These are phyloP conservation scores for Struthio camelus DNA, from an alignment of 2,113 vertebrate genomes.

Conservation along the genomic window DNA sequence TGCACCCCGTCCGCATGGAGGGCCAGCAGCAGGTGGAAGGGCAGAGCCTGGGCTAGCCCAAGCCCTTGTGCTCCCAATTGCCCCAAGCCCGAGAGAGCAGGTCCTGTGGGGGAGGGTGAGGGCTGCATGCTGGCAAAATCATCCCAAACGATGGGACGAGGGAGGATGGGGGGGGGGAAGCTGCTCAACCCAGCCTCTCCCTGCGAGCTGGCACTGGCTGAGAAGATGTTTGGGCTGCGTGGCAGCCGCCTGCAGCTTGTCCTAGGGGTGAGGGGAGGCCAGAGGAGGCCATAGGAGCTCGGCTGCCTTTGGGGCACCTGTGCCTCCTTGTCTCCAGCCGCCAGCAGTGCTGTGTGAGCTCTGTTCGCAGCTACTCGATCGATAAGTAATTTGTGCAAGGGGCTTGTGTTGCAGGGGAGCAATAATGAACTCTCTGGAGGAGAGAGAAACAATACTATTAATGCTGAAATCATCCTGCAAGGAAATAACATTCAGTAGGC, in stretches of 20 bases:
- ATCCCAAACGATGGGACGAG: neutral
- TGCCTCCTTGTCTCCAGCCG: fast-evolving
- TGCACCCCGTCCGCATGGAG: no score
- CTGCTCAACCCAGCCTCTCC: neutral
- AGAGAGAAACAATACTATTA: slow-evolving; percentile 71
- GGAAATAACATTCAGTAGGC: slow-evolving; percentile 13
- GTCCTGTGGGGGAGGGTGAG: no score
- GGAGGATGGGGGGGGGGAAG: neutral
- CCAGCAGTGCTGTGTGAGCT: slow-evolving; percentile 24
- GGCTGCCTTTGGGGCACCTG: fast-evolving
- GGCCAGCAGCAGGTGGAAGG: neutral
- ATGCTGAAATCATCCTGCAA: slow-evolving; percentile 33
- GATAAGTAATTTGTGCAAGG: slow-evolving; percentile 71
- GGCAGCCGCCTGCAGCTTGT: neutral
- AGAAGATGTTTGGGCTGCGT: neutral
- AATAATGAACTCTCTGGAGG: slow-evolving; percentile 73
- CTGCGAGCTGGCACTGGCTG: neutral
- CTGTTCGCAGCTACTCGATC: slow-evolving; percentile 49
- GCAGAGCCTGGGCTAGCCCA: neutral
- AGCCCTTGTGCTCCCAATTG: neutral
- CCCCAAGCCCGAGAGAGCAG: neutral
- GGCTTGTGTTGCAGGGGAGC: slow-evolving; percentile 34
- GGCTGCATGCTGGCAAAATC: no score
- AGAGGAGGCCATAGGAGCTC: neutral
- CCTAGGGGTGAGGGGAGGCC: neutral